A percentile compares a stretch with the other conserved stretches of the same genome.
phyloP scores from a whole-genome alignment of 2,113 vertebrate species.

The Pogonocichla stellata region DNA sequence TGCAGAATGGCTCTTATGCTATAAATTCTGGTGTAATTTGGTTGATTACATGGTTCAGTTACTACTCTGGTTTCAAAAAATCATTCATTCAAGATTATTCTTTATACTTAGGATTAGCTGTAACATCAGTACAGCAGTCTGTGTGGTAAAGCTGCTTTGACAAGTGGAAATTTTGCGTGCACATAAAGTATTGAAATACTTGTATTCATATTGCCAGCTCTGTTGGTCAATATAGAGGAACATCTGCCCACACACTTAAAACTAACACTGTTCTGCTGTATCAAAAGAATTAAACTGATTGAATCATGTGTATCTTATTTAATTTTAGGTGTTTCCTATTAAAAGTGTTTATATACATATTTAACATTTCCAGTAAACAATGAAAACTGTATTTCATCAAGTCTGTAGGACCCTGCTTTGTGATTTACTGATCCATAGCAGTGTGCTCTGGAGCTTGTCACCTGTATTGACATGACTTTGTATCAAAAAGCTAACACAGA shows the following conservation, averaged over 20 bases:
- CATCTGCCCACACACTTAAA: background rate
- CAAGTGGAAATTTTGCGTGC: background rate
- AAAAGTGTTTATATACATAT: background rate
- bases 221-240: background rate
- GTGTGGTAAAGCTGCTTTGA: background rate
- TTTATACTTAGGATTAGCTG: background rate
- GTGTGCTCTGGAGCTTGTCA: background rate
- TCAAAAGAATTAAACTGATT: background rate
- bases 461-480: background rate
- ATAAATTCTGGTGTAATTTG: background rate
- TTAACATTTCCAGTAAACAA: background rate
- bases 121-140: background rate
- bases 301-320: background rate
- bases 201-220: background rate
- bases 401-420: background rate
- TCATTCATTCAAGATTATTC: background rate
- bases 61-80: background rate
- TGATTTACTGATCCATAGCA: fast-evolving
- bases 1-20: background rate
- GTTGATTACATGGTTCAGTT: background rate
- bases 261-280: background rate
- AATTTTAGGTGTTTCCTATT: background rate
- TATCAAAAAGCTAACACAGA: background rate
- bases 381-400: background rate
- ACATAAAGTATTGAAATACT: background rate